Conservation (phyloP, 2,888 invertebrate genomes). For the Hermaeophaga mercurialis region DNA sequence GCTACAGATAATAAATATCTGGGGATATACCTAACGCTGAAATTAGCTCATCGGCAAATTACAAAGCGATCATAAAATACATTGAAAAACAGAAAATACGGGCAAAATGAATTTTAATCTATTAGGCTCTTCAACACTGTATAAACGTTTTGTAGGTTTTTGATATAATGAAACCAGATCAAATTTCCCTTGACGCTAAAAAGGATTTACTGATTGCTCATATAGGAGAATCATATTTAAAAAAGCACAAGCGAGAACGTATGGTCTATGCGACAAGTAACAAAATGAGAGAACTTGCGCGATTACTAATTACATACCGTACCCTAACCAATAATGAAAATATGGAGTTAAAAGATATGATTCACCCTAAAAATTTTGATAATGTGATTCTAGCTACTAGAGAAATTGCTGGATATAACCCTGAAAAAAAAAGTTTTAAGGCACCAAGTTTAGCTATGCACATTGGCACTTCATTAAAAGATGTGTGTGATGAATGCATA, state of each 20-base stretch:
- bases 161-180: conserved; percentile 28
- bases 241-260: conserved; percentile 27
- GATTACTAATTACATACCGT: conserved; percentile 23
- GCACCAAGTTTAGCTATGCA: conserved; percentile 27
- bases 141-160: conserved; percentile 28
- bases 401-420: conserved; percentile 22
- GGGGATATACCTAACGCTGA: no score
- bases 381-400: conserved; percentile 15
- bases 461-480: conserved; percentile 22
- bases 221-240: conserved; percentile 30
- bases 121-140: no score
- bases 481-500: conserved; percentile 25
- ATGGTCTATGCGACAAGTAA: conserved; percentile 26
- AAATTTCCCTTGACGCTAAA: conserved; percentile 29
- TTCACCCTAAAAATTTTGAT: conserved; percentile 2
- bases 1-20: no score
- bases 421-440: conserved; percentile 16
- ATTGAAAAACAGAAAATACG: no score
- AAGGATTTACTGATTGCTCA: conserved; percentile 29
- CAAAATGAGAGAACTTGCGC: conserved; percentile 25
- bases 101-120: no score
- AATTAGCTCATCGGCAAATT: no score
- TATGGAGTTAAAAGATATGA: conserved; percentile 12
- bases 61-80: no score
- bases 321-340: conserved; percentile 11